Evolutionary conservation across 2,797 vertebrate species (phyloP).

Genomic region (Dicrostonyx torquatus): DNA sequence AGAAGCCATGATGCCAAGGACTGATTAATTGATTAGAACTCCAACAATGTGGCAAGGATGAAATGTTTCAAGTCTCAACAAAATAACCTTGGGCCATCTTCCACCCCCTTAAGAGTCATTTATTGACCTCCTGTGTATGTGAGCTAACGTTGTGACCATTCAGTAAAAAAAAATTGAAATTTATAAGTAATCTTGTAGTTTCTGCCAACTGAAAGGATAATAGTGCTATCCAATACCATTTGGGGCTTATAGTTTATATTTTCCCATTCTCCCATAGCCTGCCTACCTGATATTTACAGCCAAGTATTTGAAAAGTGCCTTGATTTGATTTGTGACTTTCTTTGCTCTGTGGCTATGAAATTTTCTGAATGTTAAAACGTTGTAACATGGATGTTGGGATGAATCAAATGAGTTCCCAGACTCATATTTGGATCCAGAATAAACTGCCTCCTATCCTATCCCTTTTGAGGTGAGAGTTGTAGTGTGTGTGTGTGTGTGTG

Average conservation of each 20-base stretch:
- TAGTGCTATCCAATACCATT: too few species aligned
- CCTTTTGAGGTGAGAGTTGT: background rate
- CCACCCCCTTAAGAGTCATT: background rate
- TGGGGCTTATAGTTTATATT: background rate
- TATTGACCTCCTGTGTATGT: background rate
- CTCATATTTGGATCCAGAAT: background rate
- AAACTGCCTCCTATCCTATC: background rate
- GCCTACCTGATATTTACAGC: background rate
- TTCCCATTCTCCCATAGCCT: background rate
- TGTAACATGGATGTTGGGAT: background rate
- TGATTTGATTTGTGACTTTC: background rate
- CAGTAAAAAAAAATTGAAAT: background rate
- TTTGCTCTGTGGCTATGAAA: background rate
- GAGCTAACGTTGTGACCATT: background rate
- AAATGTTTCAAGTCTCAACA: background rate
- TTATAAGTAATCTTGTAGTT: background rate
- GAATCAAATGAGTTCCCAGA: background rate
- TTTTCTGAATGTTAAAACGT: background rate
- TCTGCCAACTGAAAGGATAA: background rate
- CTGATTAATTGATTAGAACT: background rate
- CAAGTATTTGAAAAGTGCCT: background rate
- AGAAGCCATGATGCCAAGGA: background rate
- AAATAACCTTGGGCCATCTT: background rate
- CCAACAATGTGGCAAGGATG: background rate
- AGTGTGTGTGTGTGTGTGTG: background rate